These are phyloP conservation scores for Ctenopoma multispine DNA, from an alignment of 2,797 vertebrate genomes.

Conservation along the genomic window DNA sequence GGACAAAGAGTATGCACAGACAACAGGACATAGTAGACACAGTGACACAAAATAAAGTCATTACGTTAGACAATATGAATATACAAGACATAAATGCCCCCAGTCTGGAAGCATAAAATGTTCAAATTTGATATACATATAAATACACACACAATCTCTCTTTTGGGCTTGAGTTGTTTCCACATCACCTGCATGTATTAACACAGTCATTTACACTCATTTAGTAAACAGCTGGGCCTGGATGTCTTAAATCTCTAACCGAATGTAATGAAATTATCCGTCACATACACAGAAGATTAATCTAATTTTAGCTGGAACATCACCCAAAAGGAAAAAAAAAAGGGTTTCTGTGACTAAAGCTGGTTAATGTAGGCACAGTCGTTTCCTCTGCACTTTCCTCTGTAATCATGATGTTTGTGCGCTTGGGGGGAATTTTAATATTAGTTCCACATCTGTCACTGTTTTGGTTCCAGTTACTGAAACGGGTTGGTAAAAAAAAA, in stretches of 20 bases:
- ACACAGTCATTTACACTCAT: constrained; percentile 27
- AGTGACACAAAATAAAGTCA: too few relatives aligned
- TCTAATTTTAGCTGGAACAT: constrained; percentile 43
- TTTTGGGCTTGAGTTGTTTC: background rate
- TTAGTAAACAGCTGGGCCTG: constrained; percentile 33
- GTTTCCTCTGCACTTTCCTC: constrained; percentile 24
- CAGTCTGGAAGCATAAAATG: too few relatives aligned
- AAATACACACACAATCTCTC: background rate
- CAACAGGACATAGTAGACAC: too few relatives aligned
- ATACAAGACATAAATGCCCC: too few relatives aligned
- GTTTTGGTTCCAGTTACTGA: constrained; percentile 41
- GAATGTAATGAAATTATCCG: constrained; percentile 49
- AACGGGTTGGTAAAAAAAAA: constrained; percentile 7
- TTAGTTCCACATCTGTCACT: constrained; percentile 58
- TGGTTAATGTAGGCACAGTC: constrained; percentile 5
- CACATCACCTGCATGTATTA: constrained; percentile 12
- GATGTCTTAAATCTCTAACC: constrained; percentile 51
- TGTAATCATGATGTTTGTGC: constrained; percentile 24
- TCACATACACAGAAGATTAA: constrained; percentile 39
- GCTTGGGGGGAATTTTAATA: constrained; percentile 36
- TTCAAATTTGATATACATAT: too few relatives aligned
- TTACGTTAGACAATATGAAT: too few relatives aligned
- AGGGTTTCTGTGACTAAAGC: constrained; percentile 21
- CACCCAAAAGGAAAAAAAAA: constrained; percentile 38
- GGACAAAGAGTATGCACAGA: background rate